These are phyloP conservation scores for Haliaeetus leucogaster DNA, from an alignment of 2,113 vertebrate species.

Conservation along the genomic window DNA sequence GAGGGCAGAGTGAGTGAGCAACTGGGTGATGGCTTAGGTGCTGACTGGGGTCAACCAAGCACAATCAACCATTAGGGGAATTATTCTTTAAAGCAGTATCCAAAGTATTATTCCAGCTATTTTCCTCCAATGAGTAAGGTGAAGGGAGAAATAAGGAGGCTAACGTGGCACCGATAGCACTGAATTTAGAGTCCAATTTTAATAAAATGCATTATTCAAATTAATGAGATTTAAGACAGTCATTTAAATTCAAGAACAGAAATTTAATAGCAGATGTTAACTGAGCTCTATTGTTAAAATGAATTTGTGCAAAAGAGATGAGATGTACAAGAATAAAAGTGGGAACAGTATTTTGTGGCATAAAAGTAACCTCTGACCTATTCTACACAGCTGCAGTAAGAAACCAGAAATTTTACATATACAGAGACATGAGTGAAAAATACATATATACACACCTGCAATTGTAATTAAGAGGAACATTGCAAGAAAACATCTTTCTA, in stretches of 20 bases:
- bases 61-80: neutral
- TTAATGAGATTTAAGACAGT: slow-evolving; percentile 31
- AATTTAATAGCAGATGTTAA: slow-evolving; percentile 10
- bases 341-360: neutral
- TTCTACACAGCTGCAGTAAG: neutral
- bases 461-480: neutral
- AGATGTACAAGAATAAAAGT: neutral
- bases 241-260: slow-evolving; percentile 30
- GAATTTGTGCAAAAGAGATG: neutral
- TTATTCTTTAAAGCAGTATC: neutral
- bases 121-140: neutral
- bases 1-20: accelerated
- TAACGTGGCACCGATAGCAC: neutral
- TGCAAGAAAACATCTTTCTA: neutral
- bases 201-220: slow-evolving; percentile 31
- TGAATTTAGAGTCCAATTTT: slow-evolving; percentile 9
- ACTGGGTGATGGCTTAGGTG: neutral
- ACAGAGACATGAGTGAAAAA: neutral
- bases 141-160: neutral
- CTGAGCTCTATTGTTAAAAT: neutral
- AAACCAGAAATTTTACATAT: neutral
- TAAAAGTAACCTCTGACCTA: neutral
- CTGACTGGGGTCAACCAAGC: neutral
- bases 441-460: neutral
- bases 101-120: neutral